Conservation (phyloP, 2,797 vertebrate genomes). For the Peromyscus attwateri region DNA sequence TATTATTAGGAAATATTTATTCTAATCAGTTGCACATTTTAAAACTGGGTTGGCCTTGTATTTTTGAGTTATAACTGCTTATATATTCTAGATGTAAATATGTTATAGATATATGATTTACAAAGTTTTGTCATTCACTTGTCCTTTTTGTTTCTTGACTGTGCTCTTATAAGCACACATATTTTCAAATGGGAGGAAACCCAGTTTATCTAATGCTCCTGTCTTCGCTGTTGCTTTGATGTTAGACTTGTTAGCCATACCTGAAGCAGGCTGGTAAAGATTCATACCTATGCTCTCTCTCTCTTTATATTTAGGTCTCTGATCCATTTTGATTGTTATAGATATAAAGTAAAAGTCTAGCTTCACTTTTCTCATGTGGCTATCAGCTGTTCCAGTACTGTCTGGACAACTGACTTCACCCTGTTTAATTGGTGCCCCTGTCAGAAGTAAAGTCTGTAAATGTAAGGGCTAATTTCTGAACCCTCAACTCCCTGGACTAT, state of each 20-base stretch:
- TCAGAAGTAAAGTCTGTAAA: neutral
- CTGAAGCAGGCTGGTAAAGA: neutral
- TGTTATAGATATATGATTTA: neutral
- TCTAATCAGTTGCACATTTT: neutral
- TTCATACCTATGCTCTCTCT: neutral
- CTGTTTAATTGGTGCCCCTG: neutral
- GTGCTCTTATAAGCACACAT: neutral
- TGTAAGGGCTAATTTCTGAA: neutral
- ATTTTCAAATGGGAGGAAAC: neutral
- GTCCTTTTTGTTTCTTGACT: neutral
- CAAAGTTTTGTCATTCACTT: neutral
- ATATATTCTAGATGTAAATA: neutral
- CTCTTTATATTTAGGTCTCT: neutral
- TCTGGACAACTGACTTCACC: neutral
- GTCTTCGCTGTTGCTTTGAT: neutral
- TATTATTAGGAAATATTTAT: neutral
- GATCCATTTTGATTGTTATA: neutral
- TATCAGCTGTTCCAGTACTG: neutral
- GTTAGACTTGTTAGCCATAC: neutral
- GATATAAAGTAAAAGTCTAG: neutral
- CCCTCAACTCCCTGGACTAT: neutral
- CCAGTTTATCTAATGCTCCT: neutral
- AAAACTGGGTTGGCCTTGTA: neutral
- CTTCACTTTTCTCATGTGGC: neutral
- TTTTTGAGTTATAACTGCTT: neutral